These are phyloP conservation scores for Galeopterus variegatus DNA, from an alignment of 2,113 vertebrate genomes.

Conservation along the genomic window DNA sequence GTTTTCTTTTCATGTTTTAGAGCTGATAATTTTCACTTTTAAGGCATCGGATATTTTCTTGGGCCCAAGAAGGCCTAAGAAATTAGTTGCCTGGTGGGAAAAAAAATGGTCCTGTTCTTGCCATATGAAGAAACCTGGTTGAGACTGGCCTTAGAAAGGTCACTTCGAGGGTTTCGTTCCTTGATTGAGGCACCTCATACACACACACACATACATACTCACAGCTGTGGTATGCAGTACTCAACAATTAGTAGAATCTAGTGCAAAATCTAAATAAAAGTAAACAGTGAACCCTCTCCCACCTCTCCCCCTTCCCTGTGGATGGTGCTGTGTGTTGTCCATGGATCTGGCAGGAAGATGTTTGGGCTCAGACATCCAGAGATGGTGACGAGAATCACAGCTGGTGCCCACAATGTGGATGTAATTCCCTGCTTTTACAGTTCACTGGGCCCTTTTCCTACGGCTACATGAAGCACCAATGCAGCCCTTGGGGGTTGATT, in stretches of 20 bases:
- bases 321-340: not conserved
- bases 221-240: not conserved
- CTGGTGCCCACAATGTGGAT: not conserved
- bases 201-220: not conserved
- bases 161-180: not conserved
- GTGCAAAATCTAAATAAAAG: not conserved
- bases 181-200: not conserved
- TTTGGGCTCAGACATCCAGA: not conserved
- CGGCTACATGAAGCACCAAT: not conserved
- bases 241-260: not conserved
- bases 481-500: accelerated
- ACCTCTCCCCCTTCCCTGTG: accelerated
- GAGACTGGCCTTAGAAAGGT: not conserved
- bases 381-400: not conserved
- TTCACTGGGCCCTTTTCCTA: not conserved
- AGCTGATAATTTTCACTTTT: constrained; percentile 13
- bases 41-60: not conserved
- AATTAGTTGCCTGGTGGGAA: not conserved
- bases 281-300: not conserved
- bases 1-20: constrained; percentile 13
- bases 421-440: not conserved
- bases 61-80: not conserved
- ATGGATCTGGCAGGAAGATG: not conserved
- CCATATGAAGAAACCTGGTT: not conserved
- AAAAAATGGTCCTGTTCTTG: not conserved